These are phyloP conservation scores for Trachelus tabidus DNA, from an alignment of 2,888 invertebrate species.

Conservation along the genomic window DNA sequence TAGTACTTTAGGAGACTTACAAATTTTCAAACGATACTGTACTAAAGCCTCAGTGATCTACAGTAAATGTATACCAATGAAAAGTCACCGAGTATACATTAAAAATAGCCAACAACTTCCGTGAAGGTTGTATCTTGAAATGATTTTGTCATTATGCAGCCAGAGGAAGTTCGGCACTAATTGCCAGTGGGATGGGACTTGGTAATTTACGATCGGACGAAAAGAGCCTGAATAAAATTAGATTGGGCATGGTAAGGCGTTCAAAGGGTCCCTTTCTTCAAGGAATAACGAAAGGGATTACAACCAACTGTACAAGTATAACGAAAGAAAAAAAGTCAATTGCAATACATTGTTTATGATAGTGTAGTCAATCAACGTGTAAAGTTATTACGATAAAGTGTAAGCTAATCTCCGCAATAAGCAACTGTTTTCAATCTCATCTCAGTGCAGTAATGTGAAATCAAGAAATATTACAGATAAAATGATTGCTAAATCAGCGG, in stretches of 20 bases:
- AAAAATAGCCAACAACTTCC: background rate
- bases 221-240: background rate
- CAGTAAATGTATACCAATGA: no score
- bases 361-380: background rate
- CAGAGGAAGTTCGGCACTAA: background rate
- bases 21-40: no score
- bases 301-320: background rate
- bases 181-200: background rate
- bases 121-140: background rate
- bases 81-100: background rate
- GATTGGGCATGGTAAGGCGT: background rate
- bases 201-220: background rate
- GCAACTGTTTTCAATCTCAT: background rate
- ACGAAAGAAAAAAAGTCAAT: background rate
- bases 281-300: background rate
- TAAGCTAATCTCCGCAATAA: background rate
- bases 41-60: no score
- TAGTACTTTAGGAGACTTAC: no score
- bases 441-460: background rate
- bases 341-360: background rate
- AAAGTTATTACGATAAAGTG: background rate
- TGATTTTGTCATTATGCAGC: background rate
- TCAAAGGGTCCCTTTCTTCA: background rate
- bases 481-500: background rate
- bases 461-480: background rate